Base-by-base conservation (phyloP, 2,797 vertebrate genomes). In the Propithecus deckenii region DNA sequence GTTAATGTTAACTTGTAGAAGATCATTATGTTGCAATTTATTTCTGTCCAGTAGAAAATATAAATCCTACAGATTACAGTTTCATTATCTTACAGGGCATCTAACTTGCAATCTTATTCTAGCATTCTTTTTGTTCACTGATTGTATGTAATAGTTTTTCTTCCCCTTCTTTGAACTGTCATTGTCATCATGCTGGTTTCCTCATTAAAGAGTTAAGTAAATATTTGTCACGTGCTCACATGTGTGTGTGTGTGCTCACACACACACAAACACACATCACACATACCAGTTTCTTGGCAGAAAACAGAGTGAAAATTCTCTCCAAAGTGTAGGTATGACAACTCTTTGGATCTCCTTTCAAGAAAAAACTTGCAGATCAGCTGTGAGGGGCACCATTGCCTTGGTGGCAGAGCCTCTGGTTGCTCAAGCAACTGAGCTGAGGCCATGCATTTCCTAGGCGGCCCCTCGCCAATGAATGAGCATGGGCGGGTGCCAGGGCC, bases 401-500 rank as follows among this genome's bases (percentile, higher is more conserved):
- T 23, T 20, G 17, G 35, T 28, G 61, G 22, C 22, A 55, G 22
- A 13, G n/a, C 22, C 46, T 72, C 46, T 80, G 55, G 23, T 23
- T 32, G 38, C 15, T 78, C 23, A 41, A 13, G 43, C 23, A 15
- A 15, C 4, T 52, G 63, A 55, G 38, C 18, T 48, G 71, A 50
- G 43, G n/a, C 55, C 57, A 57, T 10, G 18, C 9, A 63, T 72
- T 75, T 38, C 74, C 35, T 46, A 41, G 20, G n/a, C 15, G 15
- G 12, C 12, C 12, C 22, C 28, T 43, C 0, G 1, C 1, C 30
- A 43, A 14, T 0, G 14, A 20, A 48, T 20, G 17, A 67, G 84
- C n/a, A 57, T 2, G 2, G 15, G 4, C 15, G 8, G 43, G 63
- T 30, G 25, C 8, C 5, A 7, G n/a, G 43, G 20, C n/a, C 38